phyloP scores from a whole-genome alignment of 2,888 invertebrate genomes.

The Mesorhabditis sp. region DNA sequence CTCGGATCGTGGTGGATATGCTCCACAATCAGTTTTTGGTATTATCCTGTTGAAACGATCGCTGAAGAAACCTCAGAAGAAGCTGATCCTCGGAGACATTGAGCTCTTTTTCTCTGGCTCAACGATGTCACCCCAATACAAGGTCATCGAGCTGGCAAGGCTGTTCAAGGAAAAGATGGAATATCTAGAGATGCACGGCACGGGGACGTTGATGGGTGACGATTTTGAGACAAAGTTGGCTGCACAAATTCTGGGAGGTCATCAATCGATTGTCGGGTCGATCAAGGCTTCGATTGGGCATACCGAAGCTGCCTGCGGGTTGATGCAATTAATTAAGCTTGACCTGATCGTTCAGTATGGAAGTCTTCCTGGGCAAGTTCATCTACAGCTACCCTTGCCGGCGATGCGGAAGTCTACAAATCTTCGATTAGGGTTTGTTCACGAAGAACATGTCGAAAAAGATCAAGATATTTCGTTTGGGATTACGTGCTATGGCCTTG shows the following conservation, averaged over 20 bases:
- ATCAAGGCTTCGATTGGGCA: constrained; percentile 44
- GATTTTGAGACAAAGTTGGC: constrained; percentile 7
- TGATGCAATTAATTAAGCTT: constrained; percentile 32
- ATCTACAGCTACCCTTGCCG: constrained; percentile 8
- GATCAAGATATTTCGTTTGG: background rate
- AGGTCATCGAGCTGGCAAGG: constrained; percentile 28
- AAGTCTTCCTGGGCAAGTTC: constrained; percentile 23
- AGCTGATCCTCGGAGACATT: background rate
- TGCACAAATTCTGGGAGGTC: background rate
- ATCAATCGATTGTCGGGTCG: constrained; percentile 10
- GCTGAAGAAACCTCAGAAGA: background rate
- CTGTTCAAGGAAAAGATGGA: constrained; percentile 4
- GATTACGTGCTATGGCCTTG: background rate
- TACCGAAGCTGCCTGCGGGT: constrained; percentile 46
- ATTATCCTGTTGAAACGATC: background rate
- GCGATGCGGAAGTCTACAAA: background rate
- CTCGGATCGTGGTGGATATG: background rate
- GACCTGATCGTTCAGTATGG: constrained; percentile 17
- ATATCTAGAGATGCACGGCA: constrained; percentile 55
- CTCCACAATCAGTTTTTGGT: constrained; percentile 2
- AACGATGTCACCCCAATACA: background rate
- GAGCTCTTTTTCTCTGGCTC: background rate
- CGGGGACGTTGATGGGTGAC: constrained; percentile 51
- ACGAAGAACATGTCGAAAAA: background rate
- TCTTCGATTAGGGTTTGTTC: background rate